Conservation (phyloP, 2,888 invertebrate species). For the Chymomyza amoena region DNA sequence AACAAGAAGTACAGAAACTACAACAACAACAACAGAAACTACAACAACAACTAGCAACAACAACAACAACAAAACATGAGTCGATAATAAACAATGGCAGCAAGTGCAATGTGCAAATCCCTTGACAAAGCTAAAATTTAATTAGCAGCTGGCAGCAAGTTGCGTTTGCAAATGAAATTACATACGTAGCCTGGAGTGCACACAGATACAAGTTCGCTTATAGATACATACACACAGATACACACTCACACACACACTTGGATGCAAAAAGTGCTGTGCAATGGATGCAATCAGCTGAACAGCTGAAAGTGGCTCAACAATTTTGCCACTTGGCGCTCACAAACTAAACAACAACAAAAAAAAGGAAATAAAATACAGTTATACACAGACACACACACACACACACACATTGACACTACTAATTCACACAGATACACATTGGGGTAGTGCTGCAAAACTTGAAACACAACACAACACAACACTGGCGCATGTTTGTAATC, state of each 20-base stretch:
- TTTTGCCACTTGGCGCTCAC: constrained; percentile 62
- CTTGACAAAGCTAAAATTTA: constrained; percentile 70
- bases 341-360: constrained; percentile 38
- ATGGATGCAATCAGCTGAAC: neutral
- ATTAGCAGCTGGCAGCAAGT: constrained; percentile 65
- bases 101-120: constrained; percentile 62
- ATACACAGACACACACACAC: constrained; percentile 7
- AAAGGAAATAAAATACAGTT: constrained; percentile 7
- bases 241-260: neutral
- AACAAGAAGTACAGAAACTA: neutral
- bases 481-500: constrained; percentile 49
- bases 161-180: constrained; percentile 69
- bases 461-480: neutral
- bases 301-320: constrained; percentile 59
- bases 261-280: neutral
- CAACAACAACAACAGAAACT: neutral
- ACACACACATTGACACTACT: neutral
- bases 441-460: neutral
- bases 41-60: neutral
- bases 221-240: neutral
- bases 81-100: neutral
- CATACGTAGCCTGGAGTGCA: constrained; percentile 20
- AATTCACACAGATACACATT: neutral
- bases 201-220: constrained; percentile 29
- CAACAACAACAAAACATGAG: neutral